These are phyloP conservation scores for Malacoctenus gilli DNA, from an alignment of 2,797 vertebrate genomes.

Conservation along the genomic window DNA sequence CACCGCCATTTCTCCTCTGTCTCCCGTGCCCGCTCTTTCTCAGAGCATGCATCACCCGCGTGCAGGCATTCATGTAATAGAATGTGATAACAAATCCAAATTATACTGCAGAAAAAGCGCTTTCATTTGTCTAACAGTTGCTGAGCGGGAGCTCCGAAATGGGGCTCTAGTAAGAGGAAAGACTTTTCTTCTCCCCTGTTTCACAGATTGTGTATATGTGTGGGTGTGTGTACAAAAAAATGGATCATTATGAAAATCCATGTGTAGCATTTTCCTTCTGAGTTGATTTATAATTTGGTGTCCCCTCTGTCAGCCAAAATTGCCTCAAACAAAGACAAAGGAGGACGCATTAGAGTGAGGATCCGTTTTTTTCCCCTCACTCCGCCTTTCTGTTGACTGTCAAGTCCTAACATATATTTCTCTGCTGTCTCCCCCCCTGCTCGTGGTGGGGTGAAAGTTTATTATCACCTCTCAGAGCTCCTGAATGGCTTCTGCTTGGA, in stretches of 20 bases:
- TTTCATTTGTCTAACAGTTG: constrained; percentile 66
- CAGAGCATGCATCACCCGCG: constrained; percentile 55
- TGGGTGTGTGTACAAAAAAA: constrained; percentile 52
- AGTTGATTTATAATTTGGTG: constrained; percentile 68
- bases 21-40: constrained; percentile 18
- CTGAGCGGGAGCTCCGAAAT: constrained; percentile 55
- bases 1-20: constrained; percentile 12
- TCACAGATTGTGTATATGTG: constrained; percentile 9
- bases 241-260: constrained; percentile 71
- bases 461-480: constrained; percentile 24
- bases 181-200: constrained; percentile 16
- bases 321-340: constrained; percentile 62
- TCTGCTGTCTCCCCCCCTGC: constrained; percentile 16
- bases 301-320: constrained; percentile 52
- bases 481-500: constrained; percentile 29
- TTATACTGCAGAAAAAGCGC: constrained; percentile 65
- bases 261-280: constrained; percentile 62
- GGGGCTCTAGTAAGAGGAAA: constrained; percentile 55
- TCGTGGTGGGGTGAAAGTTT: constrained; percentile 38
- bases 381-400: constrained; percentile 28
- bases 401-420: constrained; percentile 42
- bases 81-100: constrained; percentile 74
- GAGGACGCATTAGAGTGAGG: constrained; percentile 38
- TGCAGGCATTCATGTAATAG: constrained; percentile 58
- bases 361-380: neutral